Conservation (phyloP, 2,113 vertebrate genomes). For the Polyodon spathula region DNA sequence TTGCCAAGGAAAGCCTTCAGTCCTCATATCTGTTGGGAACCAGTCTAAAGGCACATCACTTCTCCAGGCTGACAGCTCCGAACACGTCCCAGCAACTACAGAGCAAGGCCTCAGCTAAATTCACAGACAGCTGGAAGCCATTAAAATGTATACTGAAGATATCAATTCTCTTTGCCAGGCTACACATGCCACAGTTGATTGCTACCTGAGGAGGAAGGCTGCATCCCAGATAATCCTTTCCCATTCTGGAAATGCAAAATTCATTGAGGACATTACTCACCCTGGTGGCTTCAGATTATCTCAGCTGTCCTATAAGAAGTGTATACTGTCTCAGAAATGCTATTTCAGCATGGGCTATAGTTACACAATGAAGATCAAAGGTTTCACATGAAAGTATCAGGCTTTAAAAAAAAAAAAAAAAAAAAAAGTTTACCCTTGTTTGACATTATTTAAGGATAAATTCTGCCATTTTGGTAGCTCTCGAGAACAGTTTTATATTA, state of each 20-base stretch:
- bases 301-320: slow-evolving; percentile 9
- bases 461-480: too few relatives aligned
- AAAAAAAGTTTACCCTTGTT: slow-evolving; percentile 4
- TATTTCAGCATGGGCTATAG: slow-evolving; percentile 3
- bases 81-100: not conserved
- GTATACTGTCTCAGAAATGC: slow-evolving; percentile 6
- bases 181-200: slow-evolving; percentile 11
- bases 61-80: not conserved
- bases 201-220: slow-evolving; percentile 2
- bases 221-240: slow-evolving; percentile 1
- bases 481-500: too few relatives aligned
- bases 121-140: slow-evolving; percentile 23
- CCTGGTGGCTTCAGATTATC: not conserved
- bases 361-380: slow-evolving; percentile 11
- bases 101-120: slow-evolving; percentile 12
- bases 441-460: slow-evolving; percentile 3
- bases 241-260: not conserved
- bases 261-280: slow-evolving; percentile 7
- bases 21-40: not conserved
- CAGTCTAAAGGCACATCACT: not conserved
- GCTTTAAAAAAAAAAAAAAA: not conserved
- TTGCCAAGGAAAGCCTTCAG: not conserved
- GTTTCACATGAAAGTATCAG: not conserved
- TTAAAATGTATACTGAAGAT: slow-evolving; percentile 15
- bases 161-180: slow-evolving; percentile 11